Conservation (phyloP, 2,888 invertebrate species). For the Sphaerolaimus hirsutus region DNA sequence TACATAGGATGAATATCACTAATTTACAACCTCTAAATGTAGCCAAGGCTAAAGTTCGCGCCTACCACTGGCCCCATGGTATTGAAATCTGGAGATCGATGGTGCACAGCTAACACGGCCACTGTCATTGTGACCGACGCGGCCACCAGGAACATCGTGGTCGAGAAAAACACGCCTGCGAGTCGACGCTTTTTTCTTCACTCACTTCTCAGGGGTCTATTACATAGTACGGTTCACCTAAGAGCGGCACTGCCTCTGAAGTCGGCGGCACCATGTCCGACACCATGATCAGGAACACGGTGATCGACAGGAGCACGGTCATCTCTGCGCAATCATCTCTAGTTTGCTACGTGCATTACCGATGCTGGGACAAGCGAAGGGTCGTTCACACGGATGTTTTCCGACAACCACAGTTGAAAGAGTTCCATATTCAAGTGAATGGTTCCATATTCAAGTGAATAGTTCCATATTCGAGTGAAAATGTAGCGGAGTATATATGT, state of each 20-base stretch:
- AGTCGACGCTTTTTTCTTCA: not conserved
- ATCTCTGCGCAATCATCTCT: constrained; percentile 24
- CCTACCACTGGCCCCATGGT: constrained; percentile 8
- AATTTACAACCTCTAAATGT: too few species aligned
- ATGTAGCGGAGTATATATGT: too few species aligned
- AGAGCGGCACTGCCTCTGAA: constrained; percentile 92
- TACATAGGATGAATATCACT: too few species aligned
- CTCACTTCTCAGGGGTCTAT: not conserved
- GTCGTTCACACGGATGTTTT: too few species aligned
- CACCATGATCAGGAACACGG: constrained; percentile 89
- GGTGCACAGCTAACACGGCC: constrained; percentile 12
- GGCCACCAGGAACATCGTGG: constrained; percentile 13
- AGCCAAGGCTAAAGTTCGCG: not conserved
- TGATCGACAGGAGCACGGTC: constrained; percentile 50
- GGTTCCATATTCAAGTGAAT: too few species aligned
- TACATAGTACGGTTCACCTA: constrained; percentile 63
- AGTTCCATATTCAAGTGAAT: too few species aligned
- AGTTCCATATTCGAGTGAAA: too few species aligned
- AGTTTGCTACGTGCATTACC: too few species aligned
- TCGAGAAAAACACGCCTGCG: constrained; percentile 13
- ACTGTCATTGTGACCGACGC: constrained; percentile 13
- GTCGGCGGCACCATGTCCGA: constrained; percentile 93
- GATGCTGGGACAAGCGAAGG: too few species aligned
- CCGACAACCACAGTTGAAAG: too few species aligned
- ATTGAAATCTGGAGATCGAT: constrained; percentile 11